Base-by-base conservation (phyloP, 2,113 vertebrate genomes). In the Sigmodon hispidus region DNA sequence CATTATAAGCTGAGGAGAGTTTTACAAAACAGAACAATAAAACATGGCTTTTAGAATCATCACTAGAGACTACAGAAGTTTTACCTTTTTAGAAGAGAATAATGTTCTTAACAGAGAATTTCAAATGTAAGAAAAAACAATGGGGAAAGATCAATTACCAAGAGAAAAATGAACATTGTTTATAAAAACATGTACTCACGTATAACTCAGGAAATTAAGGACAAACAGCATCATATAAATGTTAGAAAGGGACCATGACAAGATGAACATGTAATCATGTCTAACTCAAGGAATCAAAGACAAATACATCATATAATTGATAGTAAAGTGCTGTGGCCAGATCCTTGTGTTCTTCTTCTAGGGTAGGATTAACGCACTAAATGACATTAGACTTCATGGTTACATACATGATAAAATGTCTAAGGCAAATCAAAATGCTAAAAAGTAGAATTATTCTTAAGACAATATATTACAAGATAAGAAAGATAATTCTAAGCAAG, bases 341-440 rank as follows among this genome's bases (percentile, higher is more conserved):
- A 57, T 73, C 16, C 12, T 15, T 75, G 5, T 72, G n/a, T 31
- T 69, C 6, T 31, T 69, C 6, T 73, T 88, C 69, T 76, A 81
- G 29, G 15, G n/a, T 67, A 45, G 21, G 22, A 61, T 72, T 55
- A 85, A 80, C 43, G 88, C 34, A 36, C 29, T 61, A 31, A 50
- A 24, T 50, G 84, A 50, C 29, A 94, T 59, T 59, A 83, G 73
- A 77, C 3, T 63, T 91, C 75, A 94, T 67, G 73, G n/a, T 19
- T 59, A 13, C 43, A 48, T 22, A 40, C 45, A 52, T 73, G 12
- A 19, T 57, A 93, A 94, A 87, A 86, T 70, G 48, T 81, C 3
- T 72, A 91, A 59, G 43, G 34, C 9, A 94, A 89, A 75, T 95
- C 26, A 86, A 94, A 40, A 94, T 83, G 70, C 57, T 73, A 79